These are phyloP conservation scores for Danaus melanippus DNA, from an alignment of 1,140 invertebrate genomes.

Conservation along the genomic window DNA sequence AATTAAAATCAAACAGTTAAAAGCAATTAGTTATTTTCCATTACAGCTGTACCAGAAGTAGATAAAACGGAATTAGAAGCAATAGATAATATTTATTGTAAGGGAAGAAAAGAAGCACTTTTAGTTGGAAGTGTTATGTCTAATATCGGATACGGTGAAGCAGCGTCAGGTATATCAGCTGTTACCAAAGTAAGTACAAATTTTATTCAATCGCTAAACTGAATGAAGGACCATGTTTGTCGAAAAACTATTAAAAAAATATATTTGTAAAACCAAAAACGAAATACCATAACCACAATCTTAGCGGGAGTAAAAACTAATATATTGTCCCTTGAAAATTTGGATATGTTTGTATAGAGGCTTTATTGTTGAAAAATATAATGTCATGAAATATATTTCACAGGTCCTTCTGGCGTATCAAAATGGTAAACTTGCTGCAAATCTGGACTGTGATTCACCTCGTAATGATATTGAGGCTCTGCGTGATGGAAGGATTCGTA, in stretches of 20 bases:
- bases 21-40: neutral
- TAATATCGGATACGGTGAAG: conserved; percentile 82
- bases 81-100: conserved; percentile 49
- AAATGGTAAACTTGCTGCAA: conserved; percentile 27
- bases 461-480: conserved; percentile 27
- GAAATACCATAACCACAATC: no score
- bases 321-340: no score
- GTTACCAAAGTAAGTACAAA: conserved; percentile 70
- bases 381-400: conserved; percentile 4
- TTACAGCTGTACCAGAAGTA: conserved; percentile 61
- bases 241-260: no score
- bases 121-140: conserved; percentile 82
- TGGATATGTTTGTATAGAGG: no score
- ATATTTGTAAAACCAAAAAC: no score
- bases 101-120: conserved; percentile 69
- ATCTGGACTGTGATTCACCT: conserved; percentile 27
- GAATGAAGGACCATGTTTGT: neutral
- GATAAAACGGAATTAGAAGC: conserved; percentile 43
- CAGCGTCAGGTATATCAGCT: conserved; percentile 74
- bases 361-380: no score
- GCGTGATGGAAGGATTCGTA: conserved; percentile 25
- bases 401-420: conserved; percentile 41
- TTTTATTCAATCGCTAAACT: neutral
- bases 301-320: no score
- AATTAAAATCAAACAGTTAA: no score